Evolutionary conservation across 2,113 vertebrate species (phyloP).

Genomic region (Gobio gobio): DNA sequence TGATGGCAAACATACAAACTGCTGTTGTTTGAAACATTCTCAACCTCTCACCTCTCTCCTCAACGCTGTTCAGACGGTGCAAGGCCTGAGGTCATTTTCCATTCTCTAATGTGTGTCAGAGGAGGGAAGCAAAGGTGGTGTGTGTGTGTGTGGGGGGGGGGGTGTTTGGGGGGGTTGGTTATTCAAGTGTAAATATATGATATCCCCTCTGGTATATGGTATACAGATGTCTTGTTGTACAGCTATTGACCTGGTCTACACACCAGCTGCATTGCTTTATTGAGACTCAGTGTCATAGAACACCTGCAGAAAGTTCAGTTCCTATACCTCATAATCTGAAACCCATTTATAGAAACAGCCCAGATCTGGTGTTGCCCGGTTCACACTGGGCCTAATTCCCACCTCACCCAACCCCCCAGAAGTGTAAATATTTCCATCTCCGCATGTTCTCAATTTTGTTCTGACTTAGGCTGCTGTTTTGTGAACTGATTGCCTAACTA

Average conservation of each 20-base stretch:
- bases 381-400: slow-evolving; percentile 13
- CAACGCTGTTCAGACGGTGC: neutral
- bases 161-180: neutral
- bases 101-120: slow-evolving; percentile 10
- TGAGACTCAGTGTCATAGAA: neutral
- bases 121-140: neutral
- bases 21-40: slow-evolving; percentile 3
- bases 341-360: slow-evolving; percentile 17
- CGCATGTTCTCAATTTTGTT: slow-evolving; percentile 45
- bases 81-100: slow-evolving; percentile 35
- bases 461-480: slow-evolving; percentile 25
- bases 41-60: neutral
- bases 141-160: no score
- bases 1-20: slow-evolving; percentile 14
- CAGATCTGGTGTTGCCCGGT: neutral
- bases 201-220: slow-evolving; percentile 15
- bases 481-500: slow-evolving; percentile 1
- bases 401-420: slow-evolving; percentile 28
- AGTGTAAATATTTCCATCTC: slow-evolving; percentile 39
- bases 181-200: slow-evolving; percentile 14
- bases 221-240: neutral
- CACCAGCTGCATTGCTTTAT: slow-evolving; percentile 12
- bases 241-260: neutral
- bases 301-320: slow-evolving; percentile 29
- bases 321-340: neutral